Conservation (phyloP, 2,888 invertebrate genomes). For the Globia sparganii region DNA sequence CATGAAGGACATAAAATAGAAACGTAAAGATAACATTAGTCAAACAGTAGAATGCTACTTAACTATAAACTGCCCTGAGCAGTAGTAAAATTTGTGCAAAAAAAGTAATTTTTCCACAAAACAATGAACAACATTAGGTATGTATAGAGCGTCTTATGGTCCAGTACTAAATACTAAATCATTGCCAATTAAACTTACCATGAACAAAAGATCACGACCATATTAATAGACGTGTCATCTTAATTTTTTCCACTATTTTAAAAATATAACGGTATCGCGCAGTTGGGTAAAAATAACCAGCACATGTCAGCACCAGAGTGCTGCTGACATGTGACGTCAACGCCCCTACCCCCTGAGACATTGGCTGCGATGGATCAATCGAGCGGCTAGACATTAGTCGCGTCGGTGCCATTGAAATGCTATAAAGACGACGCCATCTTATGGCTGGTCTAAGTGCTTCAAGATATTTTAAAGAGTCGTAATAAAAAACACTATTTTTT, state of each 20-base stretch:
- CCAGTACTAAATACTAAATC: slow-evolving; percentile 16
- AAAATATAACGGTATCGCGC: background rate
- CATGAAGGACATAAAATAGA: background rate
- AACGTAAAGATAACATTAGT: background rate
- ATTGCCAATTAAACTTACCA: slow-evolving; percentile 5
- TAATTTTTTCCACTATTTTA: slow-evolving; percentile 24
- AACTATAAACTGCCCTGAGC: background rate
- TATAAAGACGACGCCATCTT: slow-evolving; percentile 42
- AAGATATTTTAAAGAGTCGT: background rate
- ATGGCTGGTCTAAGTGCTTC: slow-evolving; percentile 8
- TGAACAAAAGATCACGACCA: slow-evolving; percentile 8
- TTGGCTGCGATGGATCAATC: slow-evolving; percentile 50
- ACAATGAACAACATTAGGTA: slow-evolving; percentile 10
- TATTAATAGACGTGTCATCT: slow-evolving; percentile 11
- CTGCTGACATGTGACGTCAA: slow-evolving; percentile 41
- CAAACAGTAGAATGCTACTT: background rate
- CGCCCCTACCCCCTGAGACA: slow-evolving; percentile 33
- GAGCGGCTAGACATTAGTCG: slow-evolving; percentile 54
- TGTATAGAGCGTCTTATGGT: background rate
- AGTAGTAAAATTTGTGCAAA: background rate
- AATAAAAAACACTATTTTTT: background rate
- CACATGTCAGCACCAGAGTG: slow-evolving; percentile 5
- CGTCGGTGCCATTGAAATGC: slow-evolving; percentile 34
- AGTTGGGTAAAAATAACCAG: slow-evolving; percentile 20
- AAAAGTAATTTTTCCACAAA: background rate